A percentile compares a stretch with the other conserved stretches of the same genome.
Conservation (phyloP, 2,888 invertebrate genomes). For the Hemithea aestivaria region DNA sequence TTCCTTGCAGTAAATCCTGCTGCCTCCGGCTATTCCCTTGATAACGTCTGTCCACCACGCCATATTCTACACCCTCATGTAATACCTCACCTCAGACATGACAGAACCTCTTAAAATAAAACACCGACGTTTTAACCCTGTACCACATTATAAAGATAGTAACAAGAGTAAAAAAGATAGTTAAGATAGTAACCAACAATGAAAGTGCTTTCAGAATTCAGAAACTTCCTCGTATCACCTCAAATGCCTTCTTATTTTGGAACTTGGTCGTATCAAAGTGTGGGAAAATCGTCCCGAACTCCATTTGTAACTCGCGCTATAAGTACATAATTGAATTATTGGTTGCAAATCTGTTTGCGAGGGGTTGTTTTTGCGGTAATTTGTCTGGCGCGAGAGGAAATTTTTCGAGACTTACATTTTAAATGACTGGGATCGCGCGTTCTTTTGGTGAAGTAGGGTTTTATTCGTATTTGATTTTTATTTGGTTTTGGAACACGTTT, state of each 20-base stretch:
- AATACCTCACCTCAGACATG: too few relatives aligned
- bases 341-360: conserved; percentile 32
- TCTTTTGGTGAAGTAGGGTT: neutral
- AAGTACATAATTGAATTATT: conserved; percentile 31
- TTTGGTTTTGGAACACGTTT: too few relatives aligned
- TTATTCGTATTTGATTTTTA: too few relatives aligned
- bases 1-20: too few relatives aligned
- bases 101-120: too few relatives aligned
- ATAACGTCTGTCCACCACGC: too few relatives aligned
- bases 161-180: too few relatives aligned
- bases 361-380: conserved; percentile 31
- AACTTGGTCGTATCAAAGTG: conserved; percentile 29
- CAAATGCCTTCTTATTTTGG: conserved; percentile 19
- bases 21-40: too few relatives aligned
- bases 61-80: too few relatives aligned
- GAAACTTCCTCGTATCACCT: conserved; percentile 23
- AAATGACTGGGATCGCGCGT: conserved; percentile 20
- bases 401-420: conserved; percentile 25
- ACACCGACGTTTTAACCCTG: too few relatives aligned
- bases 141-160: too few relatives aligned
- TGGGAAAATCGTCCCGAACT: conserved; percentile 27
- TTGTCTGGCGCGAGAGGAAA: conserved; percentile 24
- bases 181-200: too few relatives aligned
- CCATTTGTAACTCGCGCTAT: conserved; percentile 28
- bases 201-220: conserved; percentile 3